Evolutionary conservation across 2,113 vertebrate species (phyloP).

Genomic region (Istiophorus platypterus): DNA sequence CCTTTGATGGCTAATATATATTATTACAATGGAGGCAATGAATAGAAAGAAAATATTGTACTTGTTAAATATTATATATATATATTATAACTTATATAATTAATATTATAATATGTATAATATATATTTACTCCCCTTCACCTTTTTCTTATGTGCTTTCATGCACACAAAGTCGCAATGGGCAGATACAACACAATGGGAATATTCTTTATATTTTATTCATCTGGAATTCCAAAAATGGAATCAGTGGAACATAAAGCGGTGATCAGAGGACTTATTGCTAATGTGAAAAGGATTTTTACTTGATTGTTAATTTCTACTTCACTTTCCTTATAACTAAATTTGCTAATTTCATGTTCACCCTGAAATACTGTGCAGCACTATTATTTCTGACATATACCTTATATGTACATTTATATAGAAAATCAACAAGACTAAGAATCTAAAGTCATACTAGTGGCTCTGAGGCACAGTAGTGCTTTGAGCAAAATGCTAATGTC

Average conservation of each 20-base stretch:
- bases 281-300: background rate
- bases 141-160: background rate
- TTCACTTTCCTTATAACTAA: background rate
- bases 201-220: background rate
- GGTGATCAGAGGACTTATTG: background rate
- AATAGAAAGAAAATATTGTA: background rate
- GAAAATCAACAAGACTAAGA: no score
- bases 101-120: no score
- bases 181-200: background rate
- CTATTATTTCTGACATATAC: no score
- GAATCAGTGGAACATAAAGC: background rate
- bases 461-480: background rate
- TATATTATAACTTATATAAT: background rate
- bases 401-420: no score
- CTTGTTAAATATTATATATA: background rate
- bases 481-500: no score
- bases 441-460: background rate
- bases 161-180: background rate
- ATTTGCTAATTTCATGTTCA: no score
- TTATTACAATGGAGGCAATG: background rate
- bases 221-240: background rate
- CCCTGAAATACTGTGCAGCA: no score
- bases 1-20: constrained; percentile 15
- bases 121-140: no score
- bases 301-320: no score